Percentiles rank a stretch among this genome's conserved stretches.
Conservation (phyloP, 1,140 invertebrate species). For the Macrocentrus cingulum region DNA sequence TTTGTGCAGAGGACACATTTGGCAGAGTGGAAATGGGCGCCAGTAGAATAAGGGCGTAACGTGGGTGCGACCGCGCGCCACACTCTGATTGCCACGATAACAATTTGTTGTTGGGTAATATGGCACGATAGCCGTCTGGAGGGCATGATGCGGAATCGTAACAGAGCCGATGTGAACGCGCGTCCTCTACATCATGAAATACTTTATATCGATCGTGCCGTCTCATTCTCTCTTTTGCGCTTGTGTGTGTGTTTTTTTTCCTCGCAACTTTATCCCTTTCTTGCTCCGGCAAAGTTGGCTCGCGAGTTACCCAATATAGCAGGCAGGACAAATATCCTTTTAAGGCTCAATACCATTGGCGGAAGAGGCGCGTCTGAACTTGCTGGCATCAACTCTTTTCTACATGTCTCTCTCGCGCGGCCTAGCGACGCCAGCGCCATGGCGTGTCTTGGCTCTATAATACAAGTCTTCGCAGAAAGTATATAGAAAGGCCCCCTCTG, state of each 20-base stretch:
- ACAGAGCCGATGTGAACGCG: no score
- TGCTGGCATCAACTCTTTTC: conserved; percentile 17
- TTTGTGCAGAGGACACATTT: not conserved
- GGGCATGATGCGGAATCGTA: conserved; percentile 17
- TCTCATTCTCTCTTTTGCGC: conserved; percentile 5
- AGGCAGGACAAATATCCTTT: conserved; percentile 36
- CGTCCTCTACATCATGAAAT: no score
- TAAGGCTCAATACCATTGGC: conserved; percentile 33
- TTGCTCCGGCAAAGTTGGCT: conserved; percentile 24
- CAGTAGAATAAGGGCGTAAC: not conserved
- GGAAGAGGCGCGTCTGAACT: conserved; percentile 31
- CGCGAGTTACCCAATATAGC: conserved; percentile 30
- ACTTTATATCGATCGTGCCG: no score
- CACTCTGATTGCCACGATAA: conserved; percentile 31
- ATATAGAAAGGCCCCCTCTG: no score
- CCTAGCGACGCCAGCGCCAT: no score
- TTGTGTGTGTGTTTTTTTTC: conserved; percentile 11
- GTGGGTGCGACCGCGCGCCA: conserved; percentile 27
- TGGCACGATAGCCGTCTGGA: conserved; percentile 3
- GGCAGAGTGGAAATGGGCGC: not conserved
- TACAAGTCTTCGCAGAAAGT: no score
- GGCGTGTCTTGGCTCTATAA: no score
- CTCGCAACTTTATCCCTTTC: conserved; percentile 27
- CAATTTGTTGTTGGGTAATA: conserved; percentile 23
- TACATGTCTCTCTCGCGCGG: not conserved